Conservation (phyloP, 2,888 invertebrate genomes). For the Sialis fuliginosa region DNA sequence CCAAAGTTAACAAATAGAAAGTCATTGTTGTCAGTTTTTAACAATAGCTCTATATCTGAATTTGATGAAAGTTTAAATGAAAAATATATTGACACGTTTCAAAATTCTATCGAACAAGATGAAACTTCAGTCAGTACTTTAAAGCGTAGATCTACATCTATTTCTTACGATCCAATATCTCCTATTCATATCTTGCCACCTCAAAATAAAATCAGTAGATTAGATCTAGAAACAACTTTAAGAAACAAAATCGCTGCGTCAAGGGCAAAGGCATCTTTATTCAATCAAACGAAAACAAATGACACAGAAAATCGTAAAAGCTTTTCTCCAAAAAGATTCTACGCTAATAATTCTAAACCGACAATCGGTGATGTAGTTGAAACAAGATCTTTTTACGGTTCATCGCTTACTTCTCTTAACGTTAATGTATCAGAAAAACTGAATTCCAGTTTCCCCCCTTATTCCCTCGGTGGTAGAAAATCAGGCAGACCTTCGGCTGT, state of each 20-base stretch:
- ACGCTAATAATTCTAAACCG: not conserved
- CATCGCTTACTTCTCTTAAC: not conserved
- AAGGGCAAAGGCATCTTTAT: conserved; percentile 23
- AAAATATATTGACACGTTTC: conserved; percentile 10
- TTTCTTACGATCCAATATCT: not conserved
- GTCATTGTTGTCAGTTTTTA: conserved; percentile 15
- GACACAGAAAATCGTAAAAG: conserved; percentile 6
- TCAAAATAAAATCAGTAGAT: conserved; percentile 10
- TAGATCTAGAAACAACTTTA: not conserved
- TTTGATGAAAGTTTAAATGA: conserved; percentile 7
- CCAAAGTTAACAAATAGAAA: conserved; percentile 19
- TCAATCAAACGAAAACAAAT: conserved; percentile 14
- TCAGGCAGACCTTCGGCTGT: not conserved
- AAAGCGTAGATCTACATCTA: conserved; percentile 9
- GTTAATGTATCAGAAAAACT: not conserved
- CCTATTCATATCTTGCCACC: conserved; percentile 8
- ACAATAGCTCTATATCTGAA: conserved; percentile 8
- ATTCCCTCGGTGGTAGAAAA: not conserved
- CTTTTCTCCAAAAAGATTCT: not conserved
- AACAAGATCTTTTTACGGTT: not conserved
- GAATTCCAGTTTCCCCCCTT: not conserved
- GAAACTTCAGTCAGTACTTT: conserved; percentile 11
- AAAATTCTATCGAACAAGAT: conserved; percentile 7
- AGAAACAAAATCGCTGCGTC: conserved; percentile 13
- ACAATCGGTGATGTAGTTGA: not conserved